Evolutionary conservation across 2,113 vertebrate species (phyloP), one percentile per base, ranked within the genome.

Genomic region (Pomatorhinus ruficollis): DNA sequence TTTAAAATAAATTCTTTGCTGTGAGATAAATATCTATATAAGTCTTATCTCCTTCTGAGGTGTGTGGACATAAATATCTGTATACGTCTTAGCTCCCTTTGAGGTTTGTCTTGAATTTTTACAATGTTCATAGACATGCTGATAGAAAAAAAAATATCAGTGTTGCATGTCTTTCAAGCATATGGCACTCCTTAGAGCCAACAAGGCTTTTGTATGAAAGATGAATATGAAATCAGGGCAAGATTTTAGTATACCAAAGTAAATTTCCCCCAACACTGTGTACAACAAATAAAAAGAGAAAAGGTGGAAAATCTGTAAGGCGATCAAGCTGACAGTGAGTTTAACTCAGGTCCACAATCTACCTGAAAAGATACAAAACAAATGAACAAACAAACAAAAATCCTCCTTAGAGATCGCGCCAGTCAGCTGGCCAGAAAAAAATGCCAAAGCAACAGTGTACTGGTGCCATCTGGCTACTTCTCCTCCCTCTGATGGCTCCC

Each of bases 141-240:
- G 95, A 86, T 91, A 83, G 64, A 39, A 89, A 91, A 93, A 90
- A 95, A 92, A 87, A 86, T 28, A 90, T 63, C 88, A 92, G 56
- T 94, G 93, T 95, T 94, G 56, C 92, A 83, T 90, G 68, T 94
- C 88, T 96, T 96, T 94, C 90, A 96, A 93, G 56, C 93, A 95
- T 97, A 97, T 96, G 95, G 95, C 93, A 96, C 88, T 93, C 88
- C 88, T 93, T 96, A 93, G 90, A 97, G 93, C 93, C 95, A 97
- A 49, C 83, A 83, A 94, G 88, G 93, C 85, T 96, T 96, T 95
- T 96, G 95, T 95, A 94, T 95, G 92, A 97, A 94, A 92, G 95
- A 95, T 68, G 92, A 96, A 96, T 97, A 92, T 90, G 90, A 95
- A 96, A 97, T 93, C 85, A 88, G 82, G 76, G 42, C 71, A 90